Percentiles rank a stretch among this genome's conserved stretches.
Conservation (phyloP, 2,888 invertebrate species). For the Acleris laterana region DNA sequence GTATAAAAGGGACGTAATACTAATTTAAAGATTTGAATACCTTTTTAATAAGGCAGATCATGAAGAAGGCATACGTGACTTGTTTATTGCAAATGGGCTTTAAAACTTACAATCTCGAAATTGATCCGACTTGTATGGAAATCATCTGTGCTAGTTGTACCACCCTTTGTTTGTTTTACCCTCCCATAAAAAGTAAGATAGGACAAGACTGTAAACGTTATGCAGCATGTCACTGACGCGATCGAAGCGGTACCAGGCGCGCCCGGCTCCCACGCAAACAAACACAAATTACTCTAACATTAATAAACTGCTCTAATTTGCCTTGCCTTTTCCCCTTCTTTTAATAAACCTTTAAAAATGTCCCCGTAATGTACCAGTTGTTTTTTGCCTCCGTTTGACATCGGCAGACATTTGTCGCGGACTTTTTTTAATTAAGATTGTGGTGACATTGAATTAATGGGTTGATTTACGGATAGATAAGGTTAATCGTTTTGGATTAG, state of each 20-base stretch:
- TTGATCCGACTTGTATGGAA: too few species aligned
- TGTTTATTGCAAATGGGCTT: too few species aligned
- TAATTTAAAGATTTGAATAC: too few species aligned
- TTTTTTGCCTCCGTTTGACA: slow-evolving; percentile 77
- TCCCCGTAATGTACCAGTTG: slow-evolving; percentile 77
- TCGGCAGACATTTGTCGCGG: slow-evolving; percentile 68
- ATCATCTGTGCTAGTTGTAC: too few species aligned
- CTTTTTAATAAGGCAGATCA: too few species aligned
- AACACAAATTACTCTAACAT: slow-evolving; percentile 76
- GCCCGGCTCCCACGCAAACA: slow-evolving; percentile 58
- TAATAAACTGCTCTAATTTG: slow-evolving; percentile 82
- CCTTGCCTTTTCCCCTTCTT: slow-evolving; percentile 78
- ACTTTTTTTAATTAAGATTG: slow-evolving; percentile 43
- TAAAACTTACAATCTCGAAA: too few species aligned
- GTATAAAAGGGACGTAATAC: too few species aligned
- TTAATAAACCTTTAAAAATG: slow-evolving; percentile 79
- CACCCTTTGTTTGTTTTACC: too few species aligned
- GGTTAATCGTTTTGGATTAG: slow-evolving; percentile 14
- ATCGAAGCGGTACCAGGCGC: slow-evolving; percentile 50
- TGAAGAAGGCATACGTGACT: too few species aligned
- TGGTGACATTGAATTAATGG: slow-evolving; percentile 34
- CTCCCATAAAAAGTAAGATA: too few species aligned
- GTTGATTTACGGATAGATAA: slow-evolving; percentile 35
- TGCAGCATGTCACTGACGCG: background rate
- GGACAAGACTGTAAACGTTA: too few species aligned